phyloP scores from a whole-genome alignment of 1,140 invertebrate genomes.

The Cherax destructor region DNA sequence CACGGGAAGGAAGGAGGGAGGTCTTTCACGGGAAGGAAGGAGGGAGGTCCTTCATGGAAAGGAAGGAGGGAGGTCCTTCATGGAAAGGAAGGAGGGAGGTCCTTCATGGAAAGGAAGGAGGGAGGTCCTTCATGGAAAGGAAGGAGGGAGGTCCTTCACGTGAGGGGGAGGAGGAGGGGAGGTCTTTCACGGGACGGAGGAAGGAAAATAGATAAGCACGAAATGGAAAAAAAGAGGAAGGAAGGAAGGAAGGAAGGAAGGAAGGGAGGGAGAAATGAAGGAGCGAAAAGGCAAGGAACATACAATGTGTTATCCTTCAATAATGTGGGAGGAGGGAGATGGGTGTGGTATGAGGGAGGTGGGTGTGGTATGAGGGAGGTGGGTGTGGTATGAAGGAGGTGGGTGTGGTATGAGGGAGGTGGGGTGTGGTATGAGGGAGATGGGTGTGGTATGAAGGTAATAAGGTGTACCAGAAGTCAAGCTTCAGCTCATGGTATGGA shows the following conservation, averaged over 20 bases:
- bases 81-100: no score
- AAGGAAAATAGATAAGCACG: neutral
- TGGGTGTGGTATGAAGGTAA: neutral
- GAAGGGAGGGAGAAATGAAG: neutral
- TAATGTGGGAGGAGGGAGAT: neutral
- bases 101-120: no score
- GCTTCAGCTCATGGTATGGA: no score
- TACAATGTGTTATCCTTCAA: neutral
- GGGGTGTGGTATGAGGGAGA: neutral
- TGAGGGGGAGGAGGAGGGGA: neutral
- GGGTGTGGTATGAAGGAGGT: neutral
- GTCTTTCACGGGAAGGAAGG: no score
- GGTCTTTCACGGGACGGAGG: neutral
- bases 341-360: neutral
- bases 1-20: no score
- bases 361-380: neutral
- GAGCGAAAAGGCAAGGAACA: neutral
- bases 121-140: no score
- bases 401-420: neutral
- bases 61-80: neutral
- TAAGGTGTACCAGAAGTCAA: no score
- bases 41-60: no score
- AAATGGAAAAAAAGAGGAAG: neutral
- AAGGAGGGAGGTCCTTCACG: neutral
- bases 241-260: neutral